Percentiles rank a stretch among this genome's conserved stretches.
phyloP scores from a whole-genome alignment of 2,797 vertebrate genomes.

The Leuciscus waleckii region DNA sequence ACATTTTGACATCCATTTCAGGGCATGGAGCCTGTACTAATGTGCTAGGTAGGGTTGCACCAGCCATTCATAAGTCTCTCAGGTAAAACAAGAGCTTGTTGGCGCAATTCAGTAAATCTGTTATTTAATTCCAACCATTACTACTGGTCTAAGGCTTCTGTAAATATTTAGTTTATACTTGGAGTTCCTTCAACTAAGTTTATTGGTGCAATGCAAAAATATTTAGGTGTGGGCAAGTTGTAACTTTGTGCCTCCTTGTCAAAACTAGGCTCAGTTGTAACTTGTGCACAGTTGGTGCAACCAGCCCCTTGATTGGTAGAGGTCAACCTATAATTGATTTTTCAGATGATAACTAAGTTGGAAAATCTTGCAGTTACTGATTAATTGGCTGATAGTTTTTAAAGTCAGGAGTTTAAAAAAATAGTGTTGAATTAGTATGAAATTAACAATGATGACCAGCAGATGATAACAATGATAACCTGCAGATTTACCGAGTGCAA shows the following conservation, averaged over 20 bases:
- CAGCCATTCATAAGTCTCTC: neutral
- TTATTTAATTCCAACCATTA: neutral
- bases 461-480: neutral
- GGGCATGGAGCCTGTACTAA: neutral
- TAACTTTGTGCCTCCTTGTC: neutral
- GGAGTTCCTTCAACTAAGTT: neutral
- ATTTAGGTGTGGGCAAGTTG: neutral
- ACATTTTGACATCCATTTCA: slow-evolving; percentile 2
- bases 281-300: neutral
- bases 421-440: neutral
- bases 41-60: neutral
- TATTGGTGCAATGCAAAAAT: neutral
- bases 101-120: neutral
- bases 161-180: neutral
- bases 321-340: neutral
- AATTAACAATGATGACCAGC: neutral
- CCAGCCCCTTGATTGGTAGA: neutral
- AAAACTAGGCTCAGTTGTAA: neutral
- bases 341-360: neutral
- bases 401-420: neutral
- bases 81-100: neutral
- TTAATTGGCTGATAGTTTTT: neutral
- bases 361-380: neutral
- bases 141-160: neutral
- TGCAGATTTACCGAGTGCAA: neutral